Evolutionary conservation across 2,888 invertebrate species (phyloP).

Genomic region (Drosophila colorata): DNA sequence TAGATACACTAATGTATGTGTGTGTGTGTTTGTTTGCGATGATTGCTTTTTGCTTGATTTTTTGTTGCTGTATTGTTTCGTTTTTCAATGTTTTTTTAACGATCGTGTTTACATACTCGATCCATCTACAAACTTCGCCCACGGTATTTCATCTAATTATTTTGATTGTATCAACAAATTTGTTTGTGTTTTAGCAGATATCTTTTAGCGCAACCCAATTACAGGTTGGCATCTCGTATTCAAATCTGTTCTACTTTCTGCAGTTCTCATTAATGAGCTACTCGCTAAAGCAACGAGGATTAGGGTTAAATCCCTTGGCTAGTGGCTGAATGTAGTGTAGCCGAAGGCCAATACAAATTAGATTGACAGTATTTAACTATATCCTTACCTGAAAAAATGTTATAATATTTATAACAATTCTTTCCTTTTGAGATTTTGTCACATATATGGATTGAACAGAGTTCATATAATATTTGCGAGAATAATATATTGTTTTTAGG

Average conservation of each 20-base stretch:
- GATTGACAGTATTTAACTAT: too few species aligned
- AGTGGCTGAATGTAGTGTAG: too few species aligned
- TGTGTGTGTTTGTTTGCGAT: conserved; percentile 14
- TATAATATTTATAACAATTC: too few species aligned
- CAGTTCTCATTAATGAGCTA: not conserved
- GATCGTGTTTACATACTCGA: conserved; percentile 75
- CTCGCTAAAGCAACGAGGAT: too few species aligned
- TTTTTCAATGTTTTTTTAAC: conserved; percentile 69
- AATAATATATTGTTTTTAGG: not conserved
- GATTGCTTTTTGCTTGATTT: conserved; percentile 23
- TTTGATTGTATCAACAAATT: conserved; percentile 43
- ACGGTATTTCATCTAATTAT: conserved; percentile 59
- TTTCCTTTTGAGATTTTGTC: too few species aligned
- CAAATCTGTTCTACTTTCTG: not conserved
- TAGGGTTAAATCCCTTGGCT: too few species aligned
- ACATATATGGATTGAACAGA: too few species aligned
- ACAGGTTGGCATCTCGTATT: not conserved
- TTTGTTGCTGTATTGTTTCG: conserved; percentile 49
- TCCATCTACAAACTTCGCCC: conserved; percentile 60
- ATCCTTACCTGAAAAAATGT: too few species aligned
- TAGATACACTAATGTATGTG: conserved; percentile 14
- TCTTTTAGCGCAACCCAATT: conserved; percentile 28
- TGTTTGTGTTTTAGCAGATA: conserved; percentile 4
- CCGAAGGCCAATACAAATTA: too few species aligned
- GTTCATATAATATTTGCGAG: not conserved